phyloP scores from a whole-genome alignment of 2,888 invertebrate species.

The Philopedon plagiatum region DNA sequence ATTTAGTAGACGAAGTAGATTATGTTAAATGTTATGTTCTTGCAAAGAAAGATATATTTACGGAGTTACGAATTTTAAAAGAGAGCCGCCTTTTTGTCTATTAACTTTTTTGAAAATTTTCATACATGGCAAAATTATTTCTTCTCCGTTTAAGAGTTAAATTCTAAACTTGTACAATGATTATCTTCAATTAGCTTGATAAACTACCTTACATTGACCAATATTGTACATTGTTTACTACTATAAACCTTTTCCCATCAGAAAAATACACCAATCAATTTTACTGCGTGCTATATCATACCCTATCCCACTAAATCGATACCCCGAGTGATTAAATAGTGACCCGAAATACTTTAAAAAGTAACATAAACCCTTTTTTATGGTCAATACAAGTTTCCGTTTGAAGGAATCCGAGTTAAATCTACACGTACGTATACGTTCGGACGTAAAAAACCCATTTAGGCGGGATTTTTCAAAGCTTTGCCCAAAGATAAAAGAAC shows the following conservation, averaged over 20 bases:
- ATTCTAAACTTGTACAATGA: too few species aligned
- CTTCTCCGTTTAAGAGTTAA: too few species aligned
- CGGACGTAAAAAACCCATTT: conserved; percentile 36
- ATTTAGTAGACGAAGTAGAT: too few species aligned
- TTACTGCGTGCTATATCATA: not conserved
- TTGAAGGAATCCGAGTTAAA: conserved; percentile 9
- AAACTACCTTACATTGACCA: too few species aligned
- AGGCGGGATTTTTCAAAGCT: conserved; percentile 42
- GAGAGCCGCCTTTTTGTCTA: too few species aligned
- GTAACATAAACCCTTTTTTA: conserved; percentile 16
- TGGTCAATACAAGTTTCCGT: conserved; percentile 19
- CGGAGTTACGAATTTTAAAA: too few species aligned
- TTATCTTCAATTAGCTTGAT: too few species aligned
- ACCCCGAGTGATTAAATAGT: conserved; percentile 12
- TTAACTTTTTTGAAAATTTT: too few species aligned
- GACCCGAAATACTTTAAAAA: conserved; percentile 9
- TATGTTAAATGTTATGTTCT: too few species aligned
- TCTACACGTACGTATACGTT: conserved; percentile 30
- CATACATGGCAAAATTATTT: too few species aligned
- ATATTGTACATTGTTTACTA: not conserved
- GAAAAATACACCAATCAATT: not conserved
- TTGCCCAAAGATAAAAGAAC: conserved; percentile 40
- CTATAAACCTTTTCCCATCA: not conserved
- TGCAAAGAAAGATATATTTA: too few species aligned
- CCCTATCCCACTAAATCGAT: not conserved